Percentiles rank a stretch among this genome's conserved stretches.
phyloP scores from a whole-genome alignment of 1,140 invertebrate species.

The Diachasmimorpha longicaudata region DNA sequence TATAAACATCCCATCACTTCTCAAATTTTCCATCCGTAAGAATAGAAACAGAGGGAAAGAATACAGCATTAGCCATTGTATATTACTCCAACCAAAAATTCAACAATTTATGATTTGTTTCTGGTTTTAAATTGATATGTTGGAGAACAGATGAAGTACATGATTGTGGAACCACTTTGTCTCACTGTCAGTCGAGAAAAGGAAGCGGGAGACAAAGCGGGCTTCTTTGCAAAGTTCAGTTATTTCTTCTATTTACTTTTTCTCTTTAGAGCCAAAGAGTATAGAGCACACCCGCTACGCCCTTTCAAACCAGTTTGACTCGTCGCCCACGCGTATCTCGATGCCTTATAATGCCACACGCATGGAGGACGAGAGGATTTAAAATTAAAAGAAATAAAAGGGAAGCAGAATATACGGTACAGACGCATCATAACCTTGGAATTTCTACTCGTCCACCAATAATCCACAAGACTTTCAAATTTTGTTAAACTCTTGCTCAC shows the following conservation, averaged over 20 bases:
- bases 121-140: too few species aligned
- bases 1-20: too few species aligned
- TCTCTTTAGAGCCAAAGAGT: not conserved
- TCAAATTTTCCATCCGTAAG: too few species aligned
- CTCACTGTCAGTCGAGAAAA: too few species aligned
- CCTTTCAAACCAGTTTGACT: conserved; percentile 35
- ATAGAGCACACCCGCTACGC: not conserved
- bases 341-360: conserved; percentile 18
- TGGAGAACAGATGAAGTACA: too few species aligned
- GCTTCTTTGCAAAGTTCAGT: conserved; percentile 13
- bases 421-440: conserved; percentile 4
- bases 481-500: not conserved
- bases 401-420: conserved; percentile 3
- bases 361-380: not conserved
- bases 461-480: not conserved
- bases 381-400: not conserved
- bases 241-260: not conserved
- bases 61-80: not conserved
- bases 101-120: too few species aligned
- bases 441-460: not conserved
- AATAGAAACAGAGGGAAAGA: not conserved
- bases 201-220: not conserved
- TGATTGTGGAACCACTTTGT: too few species aligned
- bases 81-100: not conserved
- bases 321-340: conserved; percentile 31